These are phyloP conservation scores for Cryptocephalus primarius DNA, from an alignment of 2,888 invertebrate genomes.

Conservation along the genomic window DNA sequence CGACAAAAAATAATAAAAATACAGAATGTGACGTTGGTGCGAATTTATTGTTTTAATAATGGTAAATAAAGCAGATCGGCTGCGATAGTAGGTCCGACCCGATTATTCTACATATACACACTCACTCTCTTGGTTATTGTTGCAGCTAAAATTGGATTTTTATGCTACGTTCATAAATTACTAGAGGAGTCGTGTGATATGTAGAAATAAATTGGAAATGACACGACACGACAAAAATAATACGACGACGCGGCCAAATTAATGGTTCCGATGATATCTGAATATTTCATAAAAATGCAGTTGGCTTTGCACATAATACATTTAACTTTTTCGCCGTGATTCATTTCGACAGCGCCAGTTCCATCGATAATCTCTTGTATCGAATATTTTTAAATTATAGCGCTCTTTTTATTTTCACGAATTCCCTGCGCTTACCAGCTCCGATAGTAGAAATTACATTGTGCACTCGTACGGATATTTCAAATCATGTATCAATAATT, in stretches of 20 bases:
- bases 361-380: too few relatives aligned
- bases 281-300: constrained; percentile 21
- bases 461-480: too few relatives aligned
- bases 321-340: constrained; percentile 1
- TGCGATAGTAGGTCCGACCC: constrained; percentile 23
- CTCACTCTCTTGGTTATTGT: constrained; percentile 22
- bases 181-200: constrained; percentile 19
- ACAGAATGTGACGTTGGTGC: constrained; percentile 37
- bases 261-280: constrained; percentile 21
- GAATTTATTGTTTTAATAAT: constrained; percentile 42
- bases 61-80: constrained; percentile 39
- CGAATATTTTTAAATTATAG: too few relatives aligned
- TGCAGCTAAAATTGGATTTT: constrained; percentile 36
- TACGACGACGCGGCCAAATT: constrained; percentile 17
- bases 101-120: constrained; percentile 25
- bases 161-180: constrained; percentile 34
- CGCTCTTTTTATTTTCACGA: too few relatives aligned
- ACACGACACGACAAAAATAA: constrained; percentile 21
- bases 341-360: not conserved
- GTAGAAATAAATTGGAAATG: constrained; percentile 26
- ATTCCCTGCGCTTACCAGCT: too few relatives aligned
- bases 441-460: too few relatives aligned
- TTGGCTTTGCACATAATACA: constrained; percentile 12
- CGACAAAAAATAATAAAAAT: constrained; percentile 36
- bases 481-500: too few relatives aligned